Conservation (phyloP, 30 jellyfish, hydroid and myxozoan genomes). For the Clytia hemisphaerica region DNA sequence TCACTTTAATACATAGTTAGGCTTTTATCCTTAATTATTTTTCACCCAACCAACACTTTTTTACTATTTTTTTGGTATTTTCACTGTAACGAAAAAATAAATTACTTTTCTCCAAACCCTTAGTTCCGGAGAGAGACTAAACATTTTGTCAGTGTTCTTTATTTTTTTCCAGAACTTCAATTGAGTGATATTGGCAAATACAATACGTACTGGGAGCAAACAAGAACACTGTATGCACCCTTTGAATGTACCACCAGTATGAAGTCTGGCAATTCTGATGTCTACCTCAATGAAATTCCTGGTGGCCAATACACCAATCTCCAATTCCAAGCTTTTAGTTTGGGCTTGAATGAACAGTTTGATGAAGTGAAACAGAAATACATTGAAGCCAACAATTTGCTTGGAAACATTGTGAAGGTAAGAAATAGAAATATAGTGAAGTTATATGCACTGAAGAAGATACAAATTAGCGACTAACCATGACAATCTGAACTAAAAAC, state of each 20-base stretch:
- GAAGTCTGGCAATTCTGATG: constrained; percentile 99
- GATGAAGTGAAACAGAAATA: constrained; percentile 89
- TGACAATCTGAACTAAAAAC: no score
- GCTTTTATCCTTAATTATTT: no score
- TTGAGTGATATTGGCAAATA: constrained; percentile 66
- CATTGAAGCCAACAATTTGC: constrained; percentile 80
- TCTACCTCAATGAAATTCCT: constrained; percentile 90
- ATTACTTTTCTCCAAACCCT: no score
- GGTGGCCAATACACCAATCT: constrained; percentile 99
- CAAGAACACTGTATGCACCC: constrained; percentile 95
- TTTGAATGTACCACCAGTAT: constrained; percentile 96
- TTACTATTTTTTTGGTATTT: no score
- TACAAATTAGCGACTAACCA: no score
- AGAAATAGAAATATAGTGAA: no score
- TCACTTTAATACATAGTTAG: no score
- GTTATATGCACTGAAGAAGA: no score
- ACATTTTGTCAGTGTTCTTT: no score
- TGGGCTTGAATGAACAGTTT: constrained; percentile 93
- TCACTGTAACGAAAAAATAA: neutral
- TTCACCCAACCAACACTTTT: no score
- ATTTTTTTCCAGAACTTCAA: constrained; percentile 48
- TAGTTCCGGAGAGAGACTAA: no score
- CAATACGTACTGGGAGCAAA: constrained; percentile 99
- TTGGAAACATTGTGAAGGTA: constrained; percentile 96
- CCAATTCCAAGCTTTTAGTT: constrained; percentile 98